phyloP scores from a whole-genome alignment of 2,113 vertebrate species.

The Solenodon paradoxus region DNA sequence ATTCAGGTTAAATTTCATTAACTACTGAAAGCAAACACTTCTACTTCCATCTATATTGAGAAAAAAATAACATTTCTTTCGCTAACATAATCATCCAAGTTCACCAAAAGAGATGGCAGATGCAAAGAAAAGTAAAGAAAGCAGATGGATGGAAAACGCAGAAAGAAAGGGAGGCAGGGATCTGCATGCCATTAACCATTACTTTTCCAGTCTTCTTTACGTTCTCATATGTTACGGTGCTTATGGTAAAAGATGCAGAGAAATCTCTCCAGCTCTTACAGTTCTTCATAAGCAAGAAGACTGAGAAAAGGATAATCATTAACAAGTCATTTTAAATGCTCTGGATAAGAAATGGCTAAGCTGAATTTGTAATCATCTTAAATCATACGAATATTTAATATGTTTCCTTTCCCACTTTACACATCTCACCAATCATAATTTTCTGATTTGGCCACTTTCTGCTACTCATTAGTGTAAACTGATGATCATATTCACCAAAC shows the following conservation, averaged over 20 bases:
- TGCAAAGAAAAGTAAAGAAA: constrained; percentile 79
- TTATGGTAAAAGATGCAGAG: constrained; percentile 84
- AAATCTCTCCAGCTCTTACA: constrained; percentile 84
- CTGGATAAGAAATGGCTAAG: constrained; percentile 79
- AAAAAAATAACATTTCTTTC: constrained; percentile 46
- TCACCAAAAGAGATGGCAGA: constrained; percentile 70
- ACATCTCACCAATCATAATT: constrained; percentile 15
- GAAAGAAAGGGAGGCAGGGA: constrained; percentile 67
- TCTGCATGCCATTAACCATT: constrained; percentile 92
- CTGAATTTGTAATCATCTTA: constrained; percentile 47
- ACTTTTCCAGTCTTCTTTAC: constrained; percentile 90
- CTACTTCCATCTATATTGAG: constrained; percentile 30
- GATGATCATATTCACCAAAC: constrained; percentile 49
- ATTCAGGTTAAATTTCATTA: constrained; percentile 69
- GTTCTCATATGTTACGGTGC: constrained; percentile 78
- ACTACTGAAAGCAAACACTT: constrained; percentile 34
- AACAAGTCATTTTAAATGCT: constrained; percentile 74
- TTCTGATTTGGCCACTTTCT: constrained; percentile 48
- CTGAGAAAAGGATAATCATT: constrained; percentile 89
- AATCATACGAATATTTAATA: constrained; percentile 22
- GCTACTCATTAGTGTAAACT: not conserved
- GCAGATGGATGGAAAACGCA: constrained; percentile 79
- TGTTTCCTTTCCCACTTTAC: constrained; percentile 14
- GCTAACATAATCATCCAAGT: constrained; percentile 50
- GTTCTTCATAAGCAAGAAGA: constrained; percentile 86